Evolutionary conservation across 2,113 vertebrate genomes (phyloP), one percentile per base, ranked within the genome.

Genomic region (Potamarius usumacintae): DNA sequence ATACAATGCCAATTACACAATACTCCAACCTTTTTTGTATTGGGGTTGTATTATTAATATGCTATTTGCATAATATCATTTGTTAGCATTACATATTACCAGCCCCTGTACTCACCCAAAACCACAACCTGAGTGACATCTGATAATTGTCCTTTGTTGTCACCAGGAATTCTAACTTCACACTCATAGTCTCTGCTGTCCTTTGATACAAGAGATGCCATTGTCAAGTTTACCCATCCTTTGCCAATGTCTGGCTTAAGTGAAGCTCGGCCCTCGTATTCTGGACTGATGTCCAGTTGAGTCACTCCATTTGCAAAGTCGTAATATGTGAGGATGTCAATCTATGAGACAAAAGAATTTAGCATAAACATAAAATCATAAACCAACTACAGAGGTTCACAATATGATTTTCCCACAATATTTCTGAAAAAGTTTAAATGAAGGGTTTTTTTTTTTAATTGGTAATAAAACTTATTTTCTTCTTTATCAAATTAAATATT

Each of bases 31-130:
- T 42, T 42, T 67, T 67, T 67, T 14, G 18, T 18, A 58, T 58
- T 42, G 3, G 42, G 42, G 42, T 42, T 42, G 3, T 5, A 58
- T 58, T 18, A 58, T 58, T 63, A 12, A 11, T 4, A 12, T 17
- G 18, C 22, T n/a, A 7, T 25, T 63, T 69, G 11, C 11, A 69
- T 69, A 6, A 27, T 30, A 69, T 69, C 1, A 27, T 15, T 27
- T 69, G 12, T 67, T 42, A 7, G 1, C 34, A 72, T 20, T 72
- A 10, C 10, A 52, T 15, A 20, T 50, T 55, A 22, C 57, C 8
- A 34, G 18, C 18, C 11, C 30, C 1, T 94, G 92, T n/a, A 96
- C 95, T 0, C 93, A 95, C 95, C 94, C 27, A 94, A 87, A 50
- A 96, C 95, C 58, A 93, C 69, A 86, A 96, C 60, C 0, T 1